A percentile compares a stretch with the other conserved stretches of the same genome.
phyloP scores from a whole-genome alignment of 2,888 invertebrate genomes.

The Atrina japonica region DNA sequence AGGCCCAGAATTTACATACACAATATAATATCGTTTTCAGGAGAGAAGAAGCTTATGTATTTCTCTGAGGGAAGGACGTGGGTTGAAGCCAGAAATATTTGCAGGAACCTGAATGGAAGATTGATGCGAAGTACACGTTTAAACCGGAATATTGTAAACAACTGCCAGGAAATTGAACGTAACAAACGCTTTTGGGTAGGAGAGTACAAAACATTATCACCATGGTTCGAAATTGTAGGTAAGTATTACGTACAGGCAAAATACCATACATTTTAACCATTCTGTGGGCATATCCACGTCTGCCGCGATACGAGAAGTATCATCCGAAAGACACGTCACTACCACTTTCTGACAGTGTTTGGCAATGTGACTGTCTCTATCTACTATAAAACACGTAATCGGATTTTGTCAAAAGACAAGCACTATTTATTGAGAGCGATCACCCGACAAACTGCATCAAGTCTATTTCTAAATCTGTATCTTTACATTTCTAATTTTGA shows the following conservation, averaged over 20 bases:
- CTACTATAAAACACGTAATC: too few relatives aligned
- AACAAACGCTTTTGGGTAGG: constrained; percentile 25
- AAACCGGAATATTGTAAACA: constrained; percentile 23
- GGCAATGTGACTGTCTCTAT: too few relatives aligned
- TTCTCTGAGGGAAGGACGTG: constrained; percentile 13
- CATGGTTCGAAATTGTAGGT: constrained; percentile 30
- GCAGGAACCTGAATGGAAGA: constrained; percentile 20
- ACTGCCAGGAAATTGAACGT: constrained; percentile 12
- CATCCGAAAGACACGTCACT: too few relatives aligned
- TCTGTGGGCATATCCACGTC: too few relatives aligned
- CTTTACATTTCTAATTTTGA: too few relatives aligned
- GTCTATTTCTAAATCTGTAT: too few relatives aligned
- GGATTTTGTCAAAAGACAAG: too few relatives aligned
- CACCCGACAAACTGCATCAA: too few relatives aligned
- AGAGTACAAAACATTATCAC: constrained; percentile 18
- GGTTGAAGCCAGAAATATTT: constrained; percentile 22
- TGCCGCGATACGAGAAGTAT: too few relatives aligned
- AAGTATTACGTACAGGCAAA: neutral
- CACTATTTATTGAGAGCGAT: too few relatives aligned
- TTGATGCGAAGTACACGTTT: constrained; percentile 18
- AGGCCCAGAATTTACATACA: neutral
- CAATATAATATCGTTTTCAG: neutral
- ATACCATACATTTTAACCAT: too few relatives aligned
- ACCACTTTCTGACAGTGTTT: too few relatives aligned
- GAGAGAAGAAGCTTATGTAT: constrained; percentile 15